Percentiles rank a stretch among this genome's conserved stretches.
Conservation (phyloP, 1,140 invertebrate genomes). For the Diorhabda elongata region DNA sequence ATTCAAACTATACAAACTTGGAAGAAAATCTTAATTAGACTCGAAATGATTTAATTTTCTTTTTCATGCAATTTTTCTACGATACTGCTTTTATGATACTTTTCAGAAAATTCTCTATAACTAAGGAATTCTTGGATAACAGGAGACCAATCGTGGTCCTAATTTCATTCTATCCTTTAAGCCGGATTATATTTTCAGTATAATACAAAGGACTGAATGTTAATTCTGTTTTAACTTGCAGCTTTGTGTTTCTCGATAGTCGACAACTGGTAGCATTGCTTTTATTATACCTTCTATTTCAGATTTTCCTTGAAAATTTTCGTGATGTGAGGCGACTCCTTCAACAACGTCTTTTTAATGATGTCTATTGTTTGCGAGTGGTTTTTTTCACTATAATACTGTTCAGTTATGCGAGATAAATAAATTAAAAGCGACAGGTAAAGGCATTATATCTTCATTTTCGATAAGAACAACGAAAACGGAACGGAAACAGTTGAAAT, state of each 20-base stretch:
- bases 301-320: slow-evolving; percentile 5
- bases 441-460: no score
- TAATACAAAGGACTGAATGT: slow-evolving; percentile 36
- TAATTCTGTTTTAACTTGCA: slow-evolving; percentile 32
- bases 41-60: no score
- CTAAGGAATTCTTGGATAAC: neutral
- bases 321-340: neutral
- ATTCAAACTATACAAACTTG: no score
- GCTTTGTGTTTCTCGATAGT: slow-evolving; percentile 31
- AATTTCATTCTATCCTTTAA: slow-evolving; percentile 35
- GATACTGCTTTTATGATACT: neutral
- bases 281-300: slow-evolving; percentile 25
- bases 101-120: neutral
- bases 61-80: neutral
- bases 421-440: no score
- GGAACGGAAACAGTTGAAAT: no score
- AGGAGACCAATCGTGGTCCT: slow-evolving; percentile 32
- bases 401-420: no score
- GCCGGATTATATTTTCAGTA: slow-evolving; percentile 34
- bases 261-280: slow-evolving; percentile 24
- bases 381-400: no score
- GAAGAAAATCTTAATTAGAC: no score
- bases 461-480: no score
- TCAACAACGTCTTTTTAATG: neutral
- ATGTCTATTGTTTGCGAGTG: neutral